These are phyloP conservation scores for Acrossocheilus wenchowensis DNA, from an alignment of 2,797 vertebrate genomes.

Conservation along the genomic window DNA sequence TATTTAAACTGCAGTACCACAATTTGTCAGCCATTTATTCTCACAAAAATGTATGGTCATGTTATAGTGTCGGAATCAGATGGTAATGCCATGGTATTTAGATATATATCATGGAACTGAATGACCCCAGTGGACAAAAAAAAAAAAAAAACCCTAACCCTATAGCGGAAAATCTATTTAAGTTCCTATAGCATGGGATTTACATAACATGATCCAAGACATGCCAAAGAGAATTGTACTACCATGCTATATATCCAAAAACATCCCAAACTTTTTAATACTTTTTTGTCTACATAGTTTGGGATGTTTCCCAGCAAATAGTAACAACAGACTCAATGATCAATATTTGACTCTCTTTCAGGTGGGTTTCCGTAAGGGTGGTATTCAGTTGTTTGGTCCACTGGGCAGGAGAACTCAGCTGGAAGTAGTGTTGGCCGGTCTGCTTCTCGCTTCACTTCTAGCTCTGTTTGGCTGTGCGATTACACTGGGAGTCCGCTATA, in stretches of 20 bases:
- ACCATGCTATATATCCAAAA: neutral
- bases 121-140: neutral
- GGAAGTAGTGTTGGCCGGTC: conserved; percentile 83
- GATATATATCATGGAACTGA: neutral
- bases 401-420: conserved; percentile 83
- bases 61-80: neutral
- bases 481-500: conserved; percentile 84
- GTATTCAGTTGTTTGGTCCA: conserved; percentile 73
- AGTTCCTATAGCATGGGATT: neutral
- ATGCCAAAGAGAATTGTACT: neutral
- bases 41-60: neutral
- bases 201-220: neutral
- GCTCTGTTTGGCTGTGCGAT: conserved; percentile 84
- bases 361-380: conserved; percentile 91
- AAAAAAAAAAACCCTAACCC: too few species aligned
- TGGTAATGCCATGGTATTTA: neutral
- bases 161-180: too few species aligned
- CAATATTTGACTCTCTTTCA: conserved; percentile 62
- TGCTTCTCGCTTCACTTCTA: conserved; percentile 81
- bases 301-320: neutral
- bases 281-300: neutral
- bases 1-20: neutral
- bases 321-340: neutral
- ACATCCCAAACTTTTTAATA: neutral
- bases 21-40: neutral